Conservation (phyloP, 2,113 vertebrate species). For the Gallinago paraguaiae region DNA sequence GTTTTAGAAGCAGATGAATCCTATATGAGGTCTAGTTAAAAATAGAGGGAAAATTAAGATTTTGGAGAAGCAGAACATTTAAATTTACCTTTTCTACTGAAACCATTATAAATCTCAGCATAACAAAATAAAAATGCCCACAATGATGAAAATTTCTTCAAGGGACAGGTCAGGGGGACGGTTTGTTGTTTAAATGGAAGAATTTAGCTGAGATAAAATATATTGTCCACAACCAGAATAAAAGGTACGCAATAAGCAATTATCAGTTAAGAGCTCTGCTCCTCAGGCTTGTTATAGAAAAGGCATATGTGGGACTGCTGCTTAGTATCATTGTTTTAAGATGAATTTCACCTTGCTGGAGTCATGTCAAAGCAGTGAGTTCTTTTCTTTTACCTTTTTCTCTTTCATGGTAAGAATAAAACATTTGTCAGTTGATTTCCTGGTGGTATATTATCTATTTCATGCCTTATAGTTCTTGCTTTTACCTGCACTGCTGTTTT, state of each 20-base stretch:
- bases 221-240: background rate
- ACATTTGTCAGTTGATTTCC: background rate
- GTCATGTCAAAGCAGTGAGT: background rate
- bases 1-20: background rate
- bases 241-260: background rate
- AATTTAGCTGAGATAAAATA: background rate
- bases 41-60: background rate
- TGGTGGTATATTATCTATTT: background rate
- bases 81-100: background rate
- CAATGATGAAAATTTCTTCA: background rate
- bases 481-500: background rate
- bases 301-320: background rate
- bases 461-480: background rate
- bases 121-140: background rate
- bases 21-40: background rate
- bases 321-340: background rate
- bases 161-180: background rate
- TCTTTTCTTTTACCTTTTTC: background rate
- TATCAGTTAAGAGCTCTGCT: background rate
- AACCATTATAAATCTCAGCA: background rate
- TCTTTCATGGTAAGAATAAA: background rate
- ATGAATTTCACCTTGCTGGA: background rate
- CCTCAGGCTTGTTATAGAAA: background rate
- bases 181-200: background rate
- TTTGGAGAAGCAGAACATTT: background rate